Base-by-base conservation (phyloP, 1,140 invertebrate genomes). In the Leptoteleia sp. region DNA sequence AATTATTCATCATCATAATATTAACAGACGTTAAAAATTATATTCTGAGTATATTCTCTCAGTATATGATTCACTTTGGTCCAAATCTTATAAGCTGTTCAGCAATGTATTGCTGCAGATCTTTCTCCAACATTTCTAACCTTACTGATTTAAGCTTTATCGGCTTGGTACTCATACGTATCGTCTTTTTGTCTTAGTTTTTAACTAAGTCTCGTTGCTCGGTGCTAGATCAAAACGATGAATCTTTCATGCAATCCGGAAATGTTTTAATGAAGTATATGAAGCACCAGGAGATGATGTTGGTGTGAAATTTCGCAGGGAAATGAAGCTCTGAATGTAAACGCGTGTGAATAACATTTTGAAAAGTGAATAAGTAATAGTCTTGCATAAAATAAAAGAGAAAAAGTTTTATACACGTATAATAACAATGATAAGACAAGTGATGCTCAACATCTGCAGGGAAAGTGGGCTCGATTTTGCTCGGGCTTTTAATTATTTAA, bases 241-340 rank as follows among this genome's bases (percentile, higher is more conserved):
- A 65, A 73, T 65, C 50, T 65, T 65, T 64, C 70, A 73, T 65
- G 59, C 57, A 65, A 73, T 65, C 59, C 42, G 59, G 70, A 73
- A 73, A 65, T 35, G 43, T 73, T 65, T 73, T 75, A 75, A 75
- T 75, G 61, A 75, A 75, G 61, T 75, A 61, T 55, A 59, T 48
- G 19, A 61, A 52, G 38, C 71, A 75, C 45, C 42, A 37, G 45
- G 52, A 59, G 61, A 75, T 45, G 61, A 65, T 73, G 59, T 40
- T 57, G 40, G 57, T 48, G 70, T 37, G 50, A 64, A 55, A 61
- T 64, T 73, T 50, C 50, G 13, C 50, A 37, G 22, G 19, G 37
- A 52, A 54, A 67, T 22, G 55, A 27, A 25, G 35, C 43, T 35
- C 13, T 29, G 16, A 52, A 62, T 31, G 70, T 35, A 64, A 54